Evolutionary conservation across 2,797 vertebrate genomes (phyloP), one percentile per base, ranked within the genome.

Genomic region (Malurus splendens): DNA sequence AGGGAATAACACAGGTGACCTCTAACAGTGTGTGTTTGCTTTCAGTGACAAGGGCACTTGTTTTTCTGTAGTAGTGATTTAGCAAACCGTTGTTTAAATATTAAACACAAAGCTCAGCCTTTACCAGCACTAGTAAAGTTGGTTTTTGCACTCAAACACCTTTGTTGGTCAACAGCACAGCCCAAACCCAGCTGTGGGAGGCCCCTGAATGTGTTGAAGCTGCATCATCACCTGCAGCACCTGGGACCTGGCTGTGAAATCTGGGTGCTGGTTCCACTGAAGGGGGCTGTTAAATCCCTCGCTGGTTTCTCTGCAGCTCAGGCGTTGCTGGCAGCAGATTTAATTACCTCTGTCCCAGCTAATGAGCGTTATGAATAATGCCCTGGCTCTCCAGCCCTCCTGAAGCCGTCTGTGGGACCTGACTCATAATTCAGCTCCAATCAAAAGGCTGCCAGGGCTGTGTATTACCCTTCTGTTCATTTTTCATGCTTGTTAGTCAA

Each of bases 331-430:
- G 38, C 88, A 91, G 72, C 41, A 73, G 41, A 42, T 79, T 77
- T 76, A 61, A 90, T 86, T 90, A 83, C 67, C 38, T 88, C 87
- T 75, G 71, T 89, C 59, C 68, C 17, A 75, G 79, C 45, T 85
- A 74, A 90, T 4, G 16, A 78, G 64, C 25, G 4, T 56, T 28
- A 18, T 50, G 87, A 75, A 68, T 88, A 83, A 82, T 27, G 36
- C 18, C 0, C 0, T 6, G 57, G 61, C 57, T 79, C 60, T 66
- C 59, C 73, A 68, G 83, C 55, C 22, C 39, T 82, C 62, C 78
- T 77, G 77, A 80, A 87, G 44, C 38, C 27, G 1, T 47, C 75
- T 48, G 42, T 27, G 2, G 0, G 56, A 57, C 78, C 51, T 77
- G 76, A 51, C 44, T 77, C 80, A 52, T 51, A 55, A 78, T 47